A percentile compares a stretch with the other conserved stretches of the same genome.
Conservation (phyloP, 2,888 invertebrate species). For the Andrena camellia region DNA sequence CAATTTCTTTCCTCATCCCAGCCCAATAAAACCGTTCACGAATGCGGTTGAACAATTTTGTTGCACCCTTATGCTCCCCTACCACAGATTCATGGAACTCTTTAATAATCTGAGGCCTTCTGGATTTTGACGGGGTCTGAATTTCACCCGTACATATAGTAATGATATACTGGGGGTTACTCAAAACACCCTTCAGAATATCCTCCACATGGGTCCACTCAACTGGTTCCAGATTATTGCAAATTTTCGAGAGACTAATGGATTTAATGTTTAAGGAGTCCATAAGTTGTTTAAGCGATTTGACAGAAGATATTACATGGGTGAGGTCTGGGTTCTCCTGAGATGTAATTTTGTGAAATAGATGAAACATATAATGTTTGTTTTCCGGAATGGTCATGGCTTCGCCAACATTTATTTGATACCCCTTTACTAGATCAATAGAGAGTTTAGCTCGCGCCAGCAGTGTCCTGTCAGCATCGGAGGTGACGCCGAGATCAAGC, state of each 20-base stretch:
- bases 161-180: too few relatives aligned
- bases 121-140: too few relatives aligned
- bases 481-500: too few relatives aligned
- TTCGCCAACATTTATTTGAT: not conserved
- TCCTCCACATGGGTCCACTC: not conserved
- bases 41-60: too few relatives aligned
- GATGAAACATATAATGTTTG: not conserved
- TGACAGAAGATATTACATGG: not conserved
- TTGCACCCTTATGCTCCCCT: too few relatives aligned
- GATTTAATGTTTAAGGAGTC: not conserved
- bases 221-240: not conserved
- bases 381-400: not conserved
- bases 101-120: too few relatives aligned
- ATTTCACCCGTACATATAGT: too few relatives aligned
- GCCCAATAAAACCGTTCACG: too few relatives aligned
- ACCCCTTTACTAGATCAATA: not conserved
- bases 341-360: not conserved
- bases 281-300: not conserved
- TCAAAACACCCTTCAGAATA: not conserved
- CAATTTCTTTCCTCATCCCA: not conserved
- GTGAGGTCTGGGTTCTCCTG: not conserved
- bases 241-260: not conserved
- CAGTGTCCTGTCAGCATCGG: too few relatives aligned
- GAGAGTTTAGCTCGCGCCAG: too few relatives aligned
- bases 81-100: too few relatives aligned